Evolutionary conservation across 2,113 vertebrate genomes (phyloP), one percentile per base, ranked within the genome.

Genomic region (Junco hyemalis): DNA sequence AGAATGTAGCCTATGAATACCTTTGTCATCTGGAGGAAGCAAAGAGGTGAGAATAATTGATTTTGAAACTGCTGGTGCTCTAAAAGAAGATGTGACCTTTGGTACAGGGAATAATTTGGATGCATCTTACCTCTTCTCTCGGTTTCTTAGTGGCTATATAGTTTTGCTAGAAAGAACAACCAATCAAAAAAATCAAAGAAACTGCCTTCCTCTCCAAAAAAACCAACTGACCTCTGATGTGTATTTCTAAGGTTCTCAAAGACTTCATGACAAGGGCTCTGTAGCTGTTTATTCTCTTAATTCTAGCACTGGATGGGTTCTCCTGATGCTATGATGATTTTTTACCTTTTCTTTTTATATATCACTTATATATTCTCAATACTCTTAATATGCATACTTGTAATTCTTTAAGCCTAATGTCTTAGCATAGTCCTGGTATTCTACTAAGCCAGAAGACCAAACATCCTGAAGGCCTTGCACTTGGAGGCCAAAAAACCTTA

Each of bases 1-100:
- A 99, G 97, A 99, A 99, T 72, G 99, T 99, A 97, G 99, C 99
- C 79, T 99, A 99, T 31, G 99, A 99, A 78, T 99, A 99, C 88
- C 98, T 99, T 73, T 99, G 99, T 95, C 99, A 99, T 87, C 97
- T 99, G 98, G 99, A 99, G 96, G 99, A 99, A 96, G 99, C 99
- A 45, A 99, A 99, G 96, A 98, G 99, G 99, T 99, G 97, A 98
- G 89, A 77, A 71, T 47, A 78, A 73, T 56, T 77, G 50, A 15
- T 38, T 42, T 50, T 64, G 73, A 80, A 91, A 85, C 40, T 45
- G 23, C 22, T 54, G 42, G 7, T 64, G 14, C 63, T 81, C 85
- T 56, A 74, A 63, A 84, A 76, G 38, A 71, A 48, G 12, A 48
- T 66, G 15, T 64, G 63, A 42, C 80, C 19, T 40, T 80, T 61